These are phyloP conservation scores for Drosophila obscura DNA, from an alignment of 1,140 invertebrate genomes.

Conservation along the genomic window DNA sequence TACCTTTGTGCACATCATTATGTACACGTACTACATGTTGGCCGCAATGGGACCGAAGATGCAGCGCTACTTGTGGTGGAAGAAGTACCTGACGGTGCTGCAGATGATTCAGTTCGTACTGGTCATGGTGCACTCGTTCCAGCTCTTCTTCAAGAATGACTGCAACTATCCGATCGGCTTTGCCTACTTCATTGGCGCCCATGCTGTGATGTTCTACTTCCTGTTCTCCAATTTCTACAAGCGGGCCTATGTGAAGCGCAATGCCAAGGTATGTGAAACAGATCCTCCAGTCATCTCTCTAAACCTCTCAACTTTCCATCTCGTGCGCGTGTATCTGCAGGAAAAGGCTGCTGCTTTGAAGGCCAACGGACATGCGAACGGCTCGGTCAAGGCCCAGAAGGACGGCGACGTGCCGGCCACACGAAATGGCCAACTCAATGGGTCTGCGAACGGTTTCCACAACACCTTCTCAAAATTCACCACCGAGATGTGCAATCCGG, in stretches of 20 bases:
- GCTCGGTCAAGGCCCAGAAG: slow-evolving; percentile 53
- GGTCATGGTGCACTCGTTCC: slow-evolving; percentile 92
- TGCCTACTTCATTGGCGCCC: slow-evolving; percentile 89
- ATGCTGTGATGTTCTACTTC: slow-evolving; percentile 91
- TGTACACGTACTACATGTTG: slow-evolving; percentile 96
- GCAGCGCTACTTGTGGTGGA: slow-evolving; percentile 97
- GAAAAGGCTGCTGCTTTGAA: slow-evolving; percentile 63
- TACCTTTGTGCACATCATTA: slow-evolving; percentile 94
- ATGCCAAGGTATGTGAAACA: slow-evolving; percentile 62
- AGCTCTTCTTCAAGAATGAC: slow-evolving; percentile 91
- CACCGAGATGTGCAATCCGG: slow-evolving; percentile 74
- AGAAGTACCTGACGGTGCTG: slow-evolving; percentile 94
- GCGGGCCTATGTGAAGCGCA: slow-evolving; percentile 86
- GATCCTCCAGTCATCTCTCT: too few species aligned
- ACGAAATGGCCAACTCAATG: slow-evolving; percentile 48
- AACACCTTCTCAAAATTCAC: slow-evolving; percentile 67
- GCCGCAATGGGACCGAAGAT: slow-evolving; percentile 93
- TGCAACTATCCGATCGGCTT: slow-evolving; percentile 93
- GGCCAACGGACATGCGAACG: slow-evolving; percentile 76
- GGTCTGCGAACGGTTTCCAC: slow-evolving; percentile 55
- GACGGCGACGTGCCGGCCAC: slow-evolving; percentile 44
- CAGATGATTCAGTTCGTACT: slow-evolving; percentile 95
- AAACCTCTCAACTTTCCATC: too few species aligned
- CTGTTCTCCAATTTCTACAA: slow-evolving; percentile 91
- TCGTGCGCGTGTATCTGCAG: slow-evolving; percentile 8